Percentiles rank a stretch among this genome's conserved stretches.
phyloP scores from a whole-genome alignment of 2,888 invertebrate genomes.

The Blera fallax region DNA sequence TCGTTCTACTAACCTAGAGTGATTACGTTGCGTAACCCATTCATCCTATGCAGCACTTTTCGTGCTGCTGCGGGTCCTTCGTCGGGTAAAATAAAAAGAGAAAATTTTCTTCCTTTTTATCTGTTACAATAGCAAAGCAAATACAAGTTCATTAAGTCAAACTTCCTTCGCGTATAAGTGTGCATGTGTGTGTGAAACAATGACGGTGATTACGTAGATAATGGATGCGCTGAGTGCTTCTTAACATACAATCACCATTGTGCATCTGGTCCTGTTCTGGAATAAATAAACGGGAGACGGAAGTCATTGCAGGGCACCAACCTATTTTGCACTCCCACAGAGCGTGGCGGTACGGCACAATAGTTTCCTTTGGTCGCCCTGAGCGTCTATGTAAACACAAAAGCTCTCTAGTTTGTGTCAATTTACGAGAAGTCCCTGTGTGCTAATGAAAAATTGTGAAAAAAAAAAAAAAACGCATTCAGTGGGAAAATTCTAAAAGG shows the following conservation, averaged over 20 bases:
- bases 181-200: slow-evolving; percentile 49
- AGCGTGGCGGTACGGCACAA: slow-evolving; percentile 5
- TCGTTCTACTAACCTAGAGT: slow-evolving; percentile 66
- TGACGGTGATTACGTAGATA: slow-evolving; percentile 66
- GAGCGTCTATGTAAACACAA: slow-evolving; percentile 53
- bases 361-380: background rate
- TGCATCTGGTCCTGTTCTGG: slow-evolving; percentile 50
- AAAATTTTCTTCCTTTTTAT: slow-evolving; percentile 27
- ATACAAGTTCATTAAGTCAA: slow-evolving; percentile 70
- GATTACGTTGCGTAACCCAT: slow-evolving; percentile 59
- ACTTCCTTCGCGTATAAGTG: slow-evolving; percentile 31
- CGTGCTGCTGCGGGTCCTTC: slow-evolving; percentile 49
- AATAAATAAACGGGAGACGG: slow-evolving; percentile 31
- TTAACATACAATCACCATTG: slow-evolving; percentile 64
- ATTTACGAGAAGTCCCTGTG: slow-evolving; percentile 32
- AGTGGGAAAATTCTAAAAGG: slow-evolving; percentile 26
- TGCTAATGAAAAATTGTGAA: slow-evolving; percentile 15
- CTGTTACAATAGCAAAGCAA: slow-evolving; percentile 60
- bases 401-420: slow-evolving; percentile 56
- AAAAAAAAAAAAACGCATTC: background rate
- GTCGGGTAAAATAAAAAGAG: slow-evolving; percentile 53
- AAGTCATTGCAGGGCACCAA: slow-evolving; percentile 42
- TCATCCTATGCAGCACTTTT: background rate
- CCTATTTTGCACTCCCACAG: slow-evolving; percentile 11
- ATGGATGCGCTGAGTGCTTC: slow-evolving; percentile 66